These are phyloP conservation scores for Yoshiicerus persimilis DNA, from an alignment of 1,140 invertebrate genomes.

Conservation along the genomic window DNA sequence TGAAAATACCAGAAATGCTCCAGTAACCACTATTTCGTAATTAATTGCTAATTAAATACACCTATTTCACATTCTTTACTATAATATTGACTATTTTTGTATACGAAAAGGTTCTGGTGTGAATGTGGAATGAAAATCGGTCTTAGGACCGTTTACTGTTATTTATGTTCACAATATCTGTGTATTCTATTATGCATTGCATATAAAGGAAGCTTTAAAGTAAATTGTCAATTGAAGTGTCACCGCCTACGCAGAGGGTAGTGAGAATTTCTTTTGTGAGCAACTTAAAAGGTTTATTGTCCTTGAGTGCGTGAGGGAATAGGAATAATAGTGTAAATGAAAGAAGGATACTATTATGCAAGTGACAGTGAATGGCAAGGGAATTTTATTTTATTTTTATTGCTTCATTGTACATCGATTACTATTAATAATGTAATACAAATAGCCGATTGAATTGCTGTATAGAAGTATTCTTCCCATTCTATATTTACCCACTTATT, in stretches of 20 bases:
- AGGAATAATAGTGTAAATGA: not conserved
- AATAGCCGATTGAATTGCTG: not conserved
- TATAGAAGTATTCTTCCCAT: not conserved
- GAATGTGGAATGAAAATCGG: too few species aligned
- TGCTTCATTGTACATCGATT: not conserved
- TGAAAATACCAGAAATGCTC: too few species aligned
- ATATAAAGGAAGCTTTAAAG: not conserved
- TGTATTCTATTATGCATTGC: not conserved
- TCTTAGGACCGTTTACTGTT: not conserved
- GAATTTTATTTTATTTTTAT: not conserved
- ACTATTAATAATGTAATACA: not conserved
- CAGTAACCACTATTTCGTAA: too few species aligned
- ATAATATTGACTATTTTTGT: too few species aligned
- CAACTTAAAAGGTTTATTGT: not conserved
- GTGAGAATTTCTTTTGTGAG: not conserved
- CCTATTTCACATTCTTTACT: too few species aligned
- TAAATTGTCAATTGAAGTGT: not conserved
- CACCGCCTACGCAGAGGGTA: not conserved
- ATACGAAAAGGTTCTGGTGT: too few species aligned
- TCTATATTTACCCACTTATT: not conserved
- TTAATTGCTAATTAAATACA: too few species aligned
- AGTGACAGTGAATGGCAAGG: not conserved
- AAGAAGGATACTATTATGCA: not conserved
- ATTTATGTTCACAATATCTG: not conserved
- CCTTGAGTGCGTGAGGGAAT: not conserved